These are phyloP conservation scores for Acanthurus lineatus DNA, from an alignment of 2,797 vertebrate species.

Conservation along the genomic window DNA sequence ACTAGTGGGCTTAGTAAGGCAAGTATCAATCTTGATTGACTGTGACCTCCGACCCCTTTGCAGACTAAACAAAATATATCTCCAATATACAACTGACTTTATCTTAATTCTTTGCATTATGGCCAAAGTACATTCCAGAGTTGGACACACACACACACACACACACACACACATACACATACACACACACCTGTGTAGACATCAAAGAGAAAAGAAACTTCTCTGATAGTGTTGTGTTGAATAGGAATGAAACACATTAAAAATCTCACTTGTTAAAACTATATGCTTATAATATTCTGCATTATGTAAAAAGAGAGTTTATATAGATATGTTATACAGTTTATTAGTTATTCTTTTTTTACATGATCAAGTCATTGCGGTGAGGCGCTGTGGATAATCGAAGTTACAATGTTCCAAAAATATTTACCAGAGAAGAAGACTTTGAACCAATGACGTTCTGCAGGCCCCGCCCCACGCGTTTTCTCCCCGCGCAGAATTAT, in stretches of 20 bases:
- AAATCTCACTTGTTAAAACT: background rate
- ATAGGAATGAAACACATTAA: background rate
- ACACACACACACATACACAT: constrained; percentile 1
- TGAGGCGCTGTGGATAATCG: background rate
- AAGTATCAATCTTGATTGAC: constrained; percentile 4
- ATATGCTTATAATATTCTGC: background rate
- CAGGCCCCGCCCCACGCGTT: background rate
- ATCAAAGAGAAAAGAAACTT: no score
- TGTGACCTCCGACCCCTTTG: constrained; percentile 5
- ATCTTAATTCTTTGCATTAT: background rate
- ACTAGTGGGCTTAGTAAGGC: no score
- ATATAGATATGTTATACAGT: background rate
- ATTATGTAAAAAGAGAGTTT: background rate
- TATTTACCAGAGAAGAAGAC: constrained; percentile 59
- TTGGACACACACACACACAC: constrained; percentile 1
- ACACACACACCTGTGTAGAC: no score
- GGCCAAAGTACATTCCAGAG: constrained; percentile 1
- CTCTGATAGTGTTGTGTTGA: no score
- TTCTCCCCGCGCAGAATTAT: constrained; percentile 50
- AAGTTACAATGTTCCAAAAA: background rate
- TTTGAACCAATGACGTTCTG: constrained; percentile 3
- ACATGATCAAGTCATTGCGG: no score
- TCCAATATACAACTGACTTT: background rate
- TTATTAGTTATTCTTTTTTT: background rate
- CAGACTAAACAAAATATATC: constrained; percentile 1